Evolutionary conservation across 1,140 invertebrate species (phyloP).

Genomic region (Archivesica marissinica): DNA sequence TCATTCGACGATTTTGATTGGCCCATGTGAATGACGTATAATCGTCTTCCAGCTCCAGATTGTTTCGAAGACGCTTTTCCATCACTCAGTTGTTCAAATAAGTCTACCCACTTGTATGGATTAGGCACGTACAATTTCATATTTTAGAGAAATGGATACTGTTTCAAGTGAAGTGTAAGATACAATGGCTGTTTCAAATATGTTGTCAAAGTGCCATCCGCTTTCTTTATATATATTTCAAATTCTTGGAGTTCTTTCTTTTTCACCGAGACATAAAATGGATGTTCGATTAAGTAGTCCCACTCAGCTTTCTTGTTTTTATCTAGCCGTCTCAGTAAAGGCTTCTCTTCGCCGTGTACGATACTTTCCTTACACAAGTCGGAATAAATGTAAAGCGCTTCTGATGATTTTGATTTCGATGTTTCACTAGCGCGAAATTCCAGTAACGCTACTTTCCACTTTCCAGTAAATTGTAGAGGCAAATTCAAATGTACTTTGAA

Average conservation of each 20-base stretch:
- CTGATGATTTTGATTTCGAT: no score
- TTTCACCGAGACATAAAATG: no score
- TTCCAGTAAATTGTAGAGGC: conserved; percentile 42
- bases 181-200: not conserved
- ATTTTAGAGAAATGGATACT: conserved; percentile 35
- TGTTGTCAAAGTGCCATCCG: not conserved
- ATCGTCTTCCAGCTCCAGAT: not conserved
- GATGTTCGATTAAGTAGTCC: no score
- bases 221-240: conserved; percentile 49
- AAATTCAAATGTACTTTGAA: conserved; percentile 43
- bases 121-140: conserved; percentile 24
- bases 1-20: not conserved
- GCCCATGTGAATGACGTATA: conserved; percentile 18
- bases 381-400: no score
- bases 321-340: no score
- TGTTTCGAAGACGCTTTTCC: not conserved
- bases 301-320: no score
- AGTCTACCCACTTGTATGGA: conserved; percentile 26
- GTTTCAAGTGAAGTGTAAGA: conserved; percentile 51
- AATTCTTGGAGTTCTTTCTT: no score
- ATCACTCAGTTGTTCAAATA: not conserved
- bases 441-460: conserved; percentile 36
- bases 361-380: no score
- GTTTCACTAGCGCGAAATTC: no score
- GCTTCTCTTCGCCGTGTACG: no score